phyloP scores from a whole-genome alignment of 2,797 vertebrate species.

The Odontamblyopus lacepedii region DNA sequence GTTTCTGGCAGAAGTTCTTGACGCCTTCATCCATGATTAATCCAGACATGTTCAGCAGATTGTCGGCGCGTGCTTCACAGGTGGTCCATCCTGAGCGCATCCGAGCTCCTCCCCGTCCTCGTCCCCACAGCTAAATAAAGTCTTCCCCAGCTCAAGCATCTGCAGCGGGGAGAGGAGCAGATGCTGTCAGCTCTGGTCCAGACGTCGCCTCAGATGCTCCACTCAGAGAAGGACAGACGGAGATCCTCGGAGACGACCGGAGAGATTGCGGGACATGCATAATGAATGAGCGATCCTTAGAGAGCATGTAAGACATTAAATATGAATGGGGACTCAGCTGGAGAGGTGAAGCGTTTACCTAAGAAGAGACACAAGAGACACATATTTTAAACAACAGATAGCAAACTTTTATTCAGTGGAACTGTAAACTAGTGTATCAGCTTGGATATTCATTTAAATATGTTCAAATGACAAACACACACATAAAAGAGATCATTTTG shows the following conservation, averaged over 20 bases:
- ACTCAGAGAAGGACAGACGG: conserved; percentile 26
- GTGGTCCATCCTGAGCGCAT: conserved; percentile 17
- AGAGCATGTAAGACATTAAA: conserved; percentile 69
- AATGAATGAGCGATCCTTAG: conserved; percentile 64
- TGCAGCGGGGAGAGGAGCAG: conserved; percentile 45
- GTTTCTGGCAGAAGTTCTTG: conserved; percentile 23
- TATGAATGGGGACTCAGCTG: conserved; percentile 63
- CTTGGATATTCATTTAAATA: not conserved
- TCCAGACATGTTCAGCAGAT: conserved; percentile 50
- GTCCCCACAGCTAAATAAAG: conserved; percentile 46
- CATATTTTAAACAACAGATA: too few species aligned
- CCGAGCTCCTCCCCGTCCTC: not conserved
- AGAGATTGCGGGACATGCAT: conserved; percentile 63
- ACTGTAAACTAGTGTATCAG: not conserved
- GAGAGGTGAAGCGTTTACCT: conserved; percentile 46
- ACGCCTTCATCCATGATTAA: conserved; percentile 48
- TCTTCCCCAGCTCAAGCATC: conserved; percentile 34
- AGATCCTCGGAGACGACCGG: conserved; percentile 59
- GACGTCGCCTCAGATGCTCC: conserved; percentile 23
- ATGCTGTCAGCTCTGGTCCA: conserved; percentile 70
- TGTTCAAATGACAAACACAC: not conserved
- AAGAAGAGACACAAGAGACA: conserved; percentile 14
- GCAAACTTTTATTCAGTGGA: too few species aligned
- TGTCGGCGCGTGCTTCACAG: conserved; percentile 39
- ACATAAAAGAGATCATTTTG: too few species aligned